Conservation (phyloP, 2,113 vertebrate genomes). For the Eulemur rufifrons region DNA sequence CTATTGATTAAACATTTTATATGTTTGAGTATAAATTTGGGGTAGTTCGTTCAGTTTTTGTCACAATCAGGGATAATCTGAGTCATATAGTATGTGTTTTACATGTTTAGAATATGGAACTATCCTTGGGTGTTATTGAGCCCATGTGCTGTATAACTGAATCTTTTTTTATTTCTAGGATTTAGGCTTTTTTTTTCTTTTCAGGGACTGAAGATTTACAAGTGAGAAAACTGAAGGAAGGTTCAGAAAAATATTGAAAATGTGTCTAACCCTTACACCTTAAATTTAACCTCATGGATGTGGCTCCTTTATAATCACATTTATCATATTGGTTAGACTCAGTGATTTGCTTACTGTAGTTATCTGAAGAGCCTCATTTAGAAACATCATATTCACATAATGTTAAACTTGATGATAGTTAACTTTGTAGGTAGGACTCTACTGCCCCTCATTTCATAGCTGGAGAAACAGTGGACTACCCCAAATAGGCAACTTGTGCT, state of each 20-base stretch:
- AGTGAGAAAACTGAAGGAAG: slow-evolving; percentile 50
- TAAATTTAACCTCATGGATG: background rate
- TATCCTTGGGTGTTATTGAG: background rate
- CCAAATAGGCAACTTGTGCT: background rate
- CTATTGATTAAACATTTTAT: background rate
- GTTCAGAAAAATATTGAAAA: slow-evolving; percentile 5
- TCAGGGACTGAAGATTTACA: background rate
- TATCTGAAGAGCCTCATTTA: background rate
- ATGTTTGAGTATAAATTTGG: background rate
- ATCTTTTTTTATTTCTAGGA: background rate
- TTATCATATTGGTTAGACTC: background rate
- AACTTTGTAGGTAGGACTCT: background rate
- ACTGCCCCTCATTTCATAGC: background rate
- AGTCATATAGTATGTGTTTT: background rate
- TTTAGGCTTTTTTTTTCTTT: background rate
- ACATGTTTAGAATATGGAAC: background rate
- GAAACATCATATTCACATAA: background rate
- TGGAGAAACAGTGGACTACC: background rate
- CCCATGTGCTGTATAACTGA: background rate
- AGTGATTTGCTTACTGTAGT: background rate
- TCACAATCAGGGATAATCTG: background rate
- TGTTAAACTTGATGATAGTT: slow-evolving; percentile 5
- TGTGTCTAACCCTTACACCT: background rate
- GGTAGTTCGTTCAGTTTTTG: background rate
- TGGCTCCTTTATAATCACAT: background rate